Evolutionary conservation across 2,797 vertebrate species (phyloP).

Genomic region (Enteromius thamalakanensis): DNA sequence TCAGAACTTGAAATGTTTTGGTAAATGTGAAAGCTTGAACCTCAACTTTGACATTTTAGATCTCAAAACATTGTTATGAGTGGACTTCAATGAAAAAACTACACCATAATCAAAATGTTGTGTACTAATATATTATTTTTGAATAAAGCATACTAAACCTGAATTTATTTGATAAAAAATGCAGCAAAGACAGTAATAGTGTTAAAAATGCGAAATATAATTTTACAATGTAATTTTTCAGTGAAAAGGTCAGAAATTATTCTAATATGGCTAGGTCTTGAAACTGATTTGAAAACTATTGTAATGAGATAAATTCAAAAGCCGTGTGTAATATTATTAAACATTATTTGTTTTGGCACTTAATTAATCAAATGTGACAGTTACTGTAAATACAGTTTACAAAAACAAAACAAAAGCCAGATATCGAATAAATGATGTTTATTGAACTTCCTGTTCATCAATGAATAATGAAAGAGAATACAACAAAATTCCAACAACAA

Average conservation of each 20-base stretch:
- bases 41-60: neutral
- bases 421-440: neutral
- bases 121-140: too few relatives aligned
- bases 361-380: neutral
- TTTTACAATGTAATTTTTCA: neutral
- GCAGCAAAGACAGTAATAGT: neutral
- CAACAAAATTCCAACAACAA: neutral
- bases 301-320: neutral
- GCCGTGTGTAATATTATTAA: neutral
- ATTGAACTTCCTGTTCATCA: neutral
- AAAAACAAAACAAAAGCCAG: too few relatives aligned
- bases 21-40: neutral
- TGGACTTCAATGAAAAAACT: neutral
- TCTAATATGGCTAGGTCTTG: neutral
- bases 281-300: neutral
- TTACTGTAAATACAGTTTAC: neutral
- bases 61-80: neutral
- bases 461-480: neutral
- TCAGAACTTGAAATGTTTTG: neutral
- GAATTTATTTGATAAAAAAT: neutral
- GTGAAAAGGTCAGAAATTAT: neutral
- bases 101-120: neutral
- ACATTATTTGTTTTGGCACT: neutral
- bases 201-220: neutral
- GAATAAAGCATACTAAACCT: neutral